Base-by-base conservation (phyloP, 2,113 vertebrate genomes). In the Bungarus multicinctus region DNA sequence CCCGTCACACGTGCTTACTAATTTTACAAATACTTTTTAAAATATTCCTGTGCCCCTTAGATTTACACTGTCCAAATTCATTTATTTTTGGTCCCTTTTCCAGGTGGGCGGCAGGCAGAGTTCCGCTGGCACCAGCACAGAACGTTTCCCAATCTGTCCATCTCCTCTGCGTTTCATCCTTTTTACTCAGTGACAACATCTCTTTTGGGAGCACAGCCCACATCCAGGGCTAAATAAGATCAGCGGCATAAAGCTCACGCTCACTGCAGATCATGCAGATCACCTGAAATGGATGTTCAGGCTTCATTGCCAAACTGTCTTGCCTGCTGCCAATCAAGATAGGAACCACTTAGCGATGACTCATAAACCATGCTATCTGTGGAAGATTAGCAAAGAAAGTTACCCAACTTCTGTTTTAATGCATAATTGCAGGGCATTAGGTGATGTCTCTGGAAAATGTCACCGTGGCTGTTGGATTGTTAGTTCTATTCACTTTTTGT, bases 381-480 rank as follows among this genome's bases (percentile, higher is more conserved):
- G 93, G 93, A 85, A 95, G 96, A 97, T 96, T 95, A 96, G 95
- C 95, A 94, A 39, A 34, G 7, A 81, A 23, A 8, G 88, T 97
- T 97, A 95, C 96, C 95, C 95, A 96, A 97, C 9, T 10, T 93
- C 86, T 53, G 1, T 7, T 92, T 96, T 94, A 95, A 95, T 91
- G 96, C 95, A 94, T 94, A 91, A 96, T 96, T 97, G 96, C 95
- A 96, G 95, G 92, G 95, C 96, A 96, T 96, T 96, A 94, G 94
- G 12, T 85, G 53, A 5, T 88, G 91, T 95, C 95, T 96, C 96
- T 58, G 2, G 27, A 90, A 74, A 14, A 0, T 85, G 94, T 92
- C 94, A 94, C 96, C 94, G 50, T 94, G 94, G 86, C 87, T 10
- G 25, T 34, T 92, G 53, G 90, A 92, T 91, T 92, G 27, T 92